Evolutionary conservation across 2,888 invertebrate genomes (phyloP).

Genomic region (Sialis fuliginosa): DNA sequence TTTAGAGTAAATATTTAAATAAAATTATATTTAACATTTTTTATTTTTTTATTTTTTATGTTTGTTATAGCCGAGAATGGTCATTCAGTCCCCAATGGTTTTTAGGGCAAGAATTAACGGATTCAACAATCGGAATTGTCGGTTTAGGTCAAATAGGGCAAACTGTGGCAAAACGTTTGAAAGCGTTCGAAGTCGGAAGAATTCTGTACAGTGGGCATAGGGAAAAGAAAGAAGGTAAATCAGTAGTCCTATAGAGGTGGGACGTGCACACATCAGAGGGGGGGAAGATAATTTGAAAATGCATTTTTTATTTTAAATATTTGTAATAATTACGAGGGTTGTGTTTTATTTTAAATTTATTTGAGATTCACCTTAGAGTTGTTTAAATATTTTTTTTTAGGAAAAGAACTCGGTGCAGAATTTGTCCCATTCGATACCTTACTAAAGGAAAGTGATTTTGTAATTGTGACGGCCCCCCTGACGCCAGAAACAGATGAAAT

Average conservation of each 20-base stretch:
- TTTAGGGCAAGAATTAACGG: slow-evolving; percentile 59
- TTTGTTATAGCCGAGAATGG: slow-evolving; percentile 39
- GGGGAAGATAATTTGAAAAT: background rate
- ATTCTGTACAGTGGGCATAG: slow-evolving; percentile 59
- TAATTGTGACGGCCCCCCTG: slow-evolving; percentile 50
- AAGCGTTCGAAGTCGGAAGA: slow-evolving; percentile 49
- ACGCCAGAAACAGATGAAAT: slow-evolving; percentile 48
- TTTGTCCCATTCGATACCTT: slow-evolving; percentile 50
- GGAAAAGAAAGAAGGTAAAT: slow-evolving; percentile 40
- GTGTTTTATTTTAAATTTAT: too few species aligned
- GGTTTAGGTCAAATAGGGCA: slow-evolving; percentile 71
- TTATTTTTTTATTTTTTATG: slow-evolving; percentile 2
- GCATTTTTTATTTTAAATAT: too few species aligned
- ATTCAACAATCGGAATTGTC: slow-evolving; percentile 65
- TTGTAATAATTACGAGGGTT: too few species aligned
- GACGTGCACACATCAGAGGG: background rate
- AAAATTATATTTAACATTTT: background rate
- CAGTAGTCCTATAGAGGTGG: background rate
- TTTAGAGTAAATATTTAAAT: slow-evolving; percentile 32
- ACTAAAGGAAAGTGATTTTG: slow-evolving; percentile 52
- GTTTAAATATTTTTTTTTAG: too few species aligned
- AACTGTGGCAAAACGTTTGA: slow-evolving; percentile 50
- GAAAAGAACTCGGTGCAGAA: slow-evolving; percentile 36
- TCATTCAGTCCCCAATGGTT: slow-evolving; percentile 52
- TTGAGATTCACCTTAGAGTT: too few species aligned